Percentiles rank a stretch among this genome's conserved stretches.
Conservation (phyloP, 64 coral and sea anemone genomes). For the Astreopora myriophthalma region DNA sequence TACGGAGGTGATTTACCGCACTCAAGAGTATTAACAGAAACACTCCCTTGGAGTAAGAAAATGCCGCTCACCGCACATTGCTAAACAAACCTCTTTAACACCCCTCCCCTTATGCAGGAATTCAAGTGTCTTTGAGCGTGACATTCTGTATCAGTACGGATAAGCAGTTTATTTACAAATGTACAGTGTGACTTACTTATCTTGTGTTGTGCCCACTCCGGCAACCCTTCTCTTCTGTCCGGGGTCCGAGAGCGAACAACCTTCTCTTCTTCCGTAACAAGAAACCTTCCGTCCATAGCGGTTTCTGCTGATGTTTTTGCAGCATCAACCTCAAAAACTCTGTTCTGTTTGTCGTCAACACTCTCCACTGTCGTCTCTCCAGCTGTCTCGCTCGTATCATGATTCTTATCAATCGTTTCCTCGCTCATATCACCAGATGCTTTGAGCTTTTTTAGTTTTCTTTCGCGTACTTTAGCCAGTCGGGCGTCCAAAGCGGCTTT, state of each 20-base stretch:
- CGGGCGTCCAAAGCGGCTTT: constrained; percentile 90
- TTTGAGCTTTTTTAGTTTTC: constrained; percentile 81
- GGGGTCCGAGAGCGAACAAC: not conserved
- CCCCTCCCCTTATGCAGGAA: no score
- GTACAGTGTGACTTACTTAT: constrained; percentile 50
- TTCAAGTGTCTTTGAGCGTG: no score
- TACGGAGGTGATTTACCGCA: no score
- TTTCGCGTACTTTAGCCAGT: constrained; percentile 87
- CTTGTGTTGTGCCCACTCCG: constrained; percentile 81
- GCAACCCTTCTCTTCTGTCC: constrained; percentile 33
- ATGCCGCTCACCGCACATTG: no score
- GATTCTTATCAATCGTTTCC: not conserved
- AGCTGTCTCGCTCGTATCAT: not conserved
- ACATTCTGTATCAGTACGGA: no score
- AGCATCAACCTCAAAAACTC: not conserved
- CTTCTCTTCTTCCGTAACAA: not conserved
- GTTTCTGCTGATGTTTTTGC: not conserved
- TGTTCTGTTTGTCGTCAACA: not conserved
- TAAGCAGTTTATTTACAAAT: no score
- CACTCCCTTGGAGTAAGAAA: no score
- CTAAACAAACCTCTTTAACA: no score
- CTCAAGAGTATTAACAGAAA: no score
- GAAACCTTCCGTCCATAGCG: not conserved
- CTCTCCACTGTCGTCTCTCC: not conserved
- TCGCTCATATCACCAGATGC: constrained; percentile 24